phyloP scores from a whole-genome alignment of 2,888 invertebrate species.

The Ormyrus nitidulus region DNA sequence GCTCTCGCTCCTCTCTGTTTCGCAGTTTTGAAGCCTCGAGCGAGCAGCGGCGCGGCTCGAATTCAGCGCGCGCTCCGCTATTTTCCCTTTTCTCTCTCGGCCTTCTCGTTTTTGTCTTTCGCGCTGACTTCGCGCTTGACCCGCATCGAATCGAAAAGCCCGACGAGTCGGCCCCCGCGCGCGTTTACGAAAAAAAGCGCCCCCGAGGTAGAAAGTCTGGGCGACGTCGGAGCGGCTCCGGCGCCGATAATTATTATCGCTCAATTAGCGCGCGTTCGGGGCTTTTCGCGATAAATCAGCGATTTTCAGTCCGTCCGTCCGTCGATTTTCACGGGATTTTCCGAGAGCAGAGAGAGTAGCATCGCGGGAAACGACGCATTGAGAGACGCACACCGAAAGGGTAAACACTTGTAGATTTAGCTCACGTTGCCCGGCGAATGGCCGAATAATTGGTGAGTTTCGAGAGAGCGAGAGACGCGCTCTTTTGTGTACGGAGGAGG shows the following conservation, averaged over 20 bases:
- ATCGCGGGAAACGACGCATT: constrained; percentile 23
- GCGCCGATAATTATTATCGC: constrained; percentile 66
- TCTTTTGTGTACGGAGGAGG: constrained; percentile 52
- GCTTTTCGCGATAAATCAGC: constrained; percentile 66
- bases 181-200: not conserved
- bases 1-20: constrained; percentile 7
- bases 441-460: constrained; percentile 74
- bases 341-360: not conserved
- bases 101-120: constrained; percentile 49
- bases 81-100: not conserved
- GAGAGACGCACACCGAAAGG: constrained; percentile 57
- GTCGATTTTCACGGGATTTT: constrained; percentile 25
- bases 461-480: constrained; percentile 57
- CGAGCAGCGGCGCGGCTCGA: not conserved
- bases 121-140: constrained; percentile 66
- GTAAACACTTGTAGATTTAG: constrained; percentile 75
- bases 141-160: constrained; percentile 64
- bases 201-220: not conserved
- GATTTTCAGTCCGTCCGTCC: constrained; percentile 58
- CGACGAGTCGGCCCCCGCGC: constrained; percentile 52
- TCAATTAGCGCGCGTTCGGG: constrained; percentile 63
- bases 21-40: not conserved
- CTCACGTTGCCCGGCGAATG: constrained; percentile 74
- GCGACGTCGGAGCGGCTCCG: constrained; percentile 7
- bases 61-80: constrained; percentile 11